Base-by-base conservation (phyloP, 2,888 invertebrate species). In the Lepidocyrtoides sp. region DNA sequence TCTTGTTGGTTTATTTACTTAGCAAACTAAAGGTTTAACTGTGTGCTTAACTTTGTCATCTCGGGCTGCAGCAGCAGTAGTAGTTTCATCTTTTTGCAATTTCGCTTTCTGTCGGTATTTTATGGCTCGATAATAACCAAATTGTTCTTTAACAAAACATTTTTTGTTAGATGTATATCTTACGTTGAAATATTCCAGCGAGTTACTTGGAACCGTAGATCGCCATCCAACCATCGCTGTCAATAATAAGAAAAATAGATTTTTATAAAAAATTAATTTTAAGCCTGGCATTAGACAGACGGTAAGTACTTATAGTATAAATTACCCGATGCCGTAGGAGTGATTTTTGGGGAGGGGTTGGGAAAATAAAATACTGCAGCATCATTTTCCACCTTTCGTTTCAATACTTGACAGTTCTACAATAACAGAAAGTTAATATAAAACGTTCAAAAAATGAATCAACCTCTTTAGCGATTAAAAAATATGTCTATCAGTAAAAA, bases 1-100 rank as follows among this genome's bases (percentile, higher is more conserved):
- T 36, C 12, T 2, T 63, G 23, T 2, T 20, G 60, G 7, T 4
- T 63, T 26, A n/a, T 29, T 0, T 63, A 7, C 14, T 89, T 89
- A 94, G 66, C 93, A 93, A 66, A 94, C 63, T 57, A 94, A 79
- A 57, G 91, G 92, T 36, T 93, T 93, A 4, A 91, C 82, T 10
- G 10, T 57, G 36, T 93, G 92, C 51, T 63, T 72, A 29, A 44
- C 72, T 87, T 85, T 32, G n/a, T 23, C 51, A 1, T 51, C 51
- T 5, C n/a, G 20, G 0, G 7, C 3, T 29, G 54, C n/a, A 14
- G 8, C n/a, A 14, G 8, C 5, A 44, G 36, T 26, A 36, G 17
- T 29, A 44, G 17, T 3, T 85, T 77, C 29, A 4, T 17, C 44
- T 36, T 41, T 14, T n/a, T 82, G 36, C 12, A 26, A 1, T 44